Percentiles rank a stretch among this genome's conserved stretches.
Evolutionary conservation across 2,888 invertebrate species (phyloP).

Genomic region (Sthenelais limicola): DNA sequence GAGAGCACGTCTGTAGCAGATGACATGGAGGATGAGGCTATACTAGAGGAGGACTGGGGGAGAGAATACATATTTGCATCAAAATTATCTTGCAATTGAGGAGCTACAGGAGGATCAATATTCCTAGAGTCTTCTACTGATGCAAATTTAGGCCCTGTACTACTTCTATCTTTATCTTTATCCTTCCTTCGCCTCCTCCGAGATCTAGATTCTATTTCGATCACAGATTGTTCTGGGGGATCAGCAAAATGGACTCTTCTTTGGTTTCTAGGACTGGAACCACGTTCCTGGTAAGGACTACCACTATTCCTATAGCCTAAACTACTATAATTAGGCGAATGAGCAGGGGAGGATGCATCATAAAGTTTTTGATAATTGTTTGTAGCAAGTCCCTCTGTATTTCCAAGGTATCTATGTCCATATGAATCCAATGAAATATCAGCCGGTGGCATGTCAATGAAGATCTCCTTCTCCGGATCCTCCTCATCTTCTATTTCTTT

Average conservation of each 20-base stretch:
- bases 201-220: slow-evolving; percentile 50
- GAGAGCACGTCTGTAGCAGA: slow-evolving; percentile 3
- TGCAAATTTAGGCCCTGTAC: neutral
- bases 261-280: slow-evolving; percentile 9
- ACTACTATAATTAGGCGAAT: slow-evolving; percentile 6
- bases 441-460: slow-evolving; percentile 46
- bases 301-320: neutral
- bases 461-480: slow-evolving; percentile 43
- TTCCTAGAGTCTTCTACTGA: neutral
- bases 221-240: slow-evolving; percentile 52
- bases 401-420: neutral
- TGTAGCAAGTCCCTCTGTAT: slow-evolving; percentile 16
- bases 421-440: neutral
- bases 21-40: neutral
- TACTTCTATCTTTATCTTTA: neutral
- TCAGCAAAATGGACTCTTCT: slow-evolving; percentile 50
- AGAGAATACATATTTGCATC: too few species aligned
- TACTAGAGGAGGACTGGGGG: neutral
- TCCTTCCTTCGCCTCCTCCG: slow-evolving; percentile 35
- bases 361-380: slow-evolving; percentile 34
- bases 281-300: neutral
- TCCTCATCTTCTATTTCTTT: slow-evolving; percentile 11
- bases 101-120: neutral
- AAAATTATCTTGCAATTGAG: neutral
- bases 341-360: slow-evolving; percentile 4